Conservation (phyloP, 1,140 invertebrate species). For the Stenopsyche tienmushanensis region DNA sequence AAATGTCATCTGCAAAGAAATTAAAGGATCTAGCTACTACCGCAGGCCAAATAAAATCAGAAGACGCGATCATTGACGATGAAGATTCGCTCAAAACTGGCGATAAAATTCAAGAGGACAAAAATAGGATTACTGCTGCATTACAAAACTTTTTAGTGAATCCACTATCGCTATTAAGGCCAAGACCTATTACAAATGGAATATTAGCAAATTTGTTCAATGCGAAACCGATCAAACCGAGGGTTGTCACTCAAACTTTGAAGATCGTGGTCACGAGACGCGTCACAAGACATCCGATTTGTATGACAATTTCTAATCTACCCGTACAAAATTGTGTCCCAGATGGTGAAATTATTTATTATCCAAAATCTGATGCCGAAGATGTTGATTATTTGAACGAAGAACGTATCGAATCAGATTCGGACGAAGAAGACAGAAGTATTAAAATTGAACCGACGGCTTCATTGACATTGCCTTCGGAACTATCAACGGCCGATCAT, state of each 20-base stretch:
- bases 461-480: conserved; percentile 6
- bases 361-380: neutral
- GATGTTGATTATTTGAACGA: neutral
- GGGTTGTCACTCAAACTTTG: conserved; percentile 27
- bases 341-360: neutral
- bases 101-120: neutral
- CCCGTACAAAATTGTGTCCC: neutral
- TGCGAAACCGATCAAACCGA: conserved; percentile 10
- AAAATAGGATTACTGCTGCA: too few relatives aligned
- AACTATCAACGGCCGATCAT: conserved; percentile 1
- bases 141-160: too few relatives aligned
- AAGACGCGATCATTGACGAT: neutral
- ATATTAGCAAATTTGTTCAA: conserved; percentile 5
- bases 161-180: too few relatives aligned
- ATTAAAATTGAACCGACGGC: conserved; percentile 29
- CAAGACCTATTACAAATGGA: too few relatives aligned
- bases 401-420: neutral
- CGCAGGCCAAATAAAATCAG: too few relatives aligned
- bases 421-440: conserved; percentile 27
- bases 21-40: neutral
- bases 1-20: too few relatives aligned
- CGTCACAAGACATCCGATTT: conserved; percentile 29
- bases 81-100: neutral
- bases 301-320: conserved; percentile 4
- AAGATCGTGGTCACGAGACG: conserved; percentile 30